These are phyloP conservation scores for Decapterus maruadsi DNA, from an alignment of 2,797 vertebrate species.

Conservation along the genomic window DNA sequence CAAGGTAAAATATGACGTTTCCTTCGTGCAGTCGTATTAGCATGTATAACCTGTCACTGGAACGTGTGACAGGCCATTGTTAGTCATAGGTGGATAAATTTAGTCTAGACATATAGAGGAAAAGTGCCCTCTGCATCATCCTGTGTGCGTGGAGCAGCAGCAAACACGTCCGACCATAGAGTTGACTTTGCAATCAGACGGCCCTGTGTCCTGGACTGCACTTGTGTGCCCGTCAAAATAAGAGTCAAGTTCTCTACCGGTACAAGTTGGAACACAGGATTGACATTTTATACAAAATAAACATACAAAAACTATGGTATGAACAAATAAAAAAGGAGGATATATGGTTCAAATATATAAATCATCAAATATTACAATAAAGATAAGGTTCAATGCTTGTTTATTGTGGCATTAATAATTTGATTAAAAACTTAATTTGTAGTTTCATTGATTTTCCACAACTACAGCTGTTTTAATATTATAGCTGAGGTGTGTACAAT, in stretches of 20 bases:
- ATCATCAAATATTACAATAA: no score
- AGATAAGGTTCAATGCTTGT: no score
- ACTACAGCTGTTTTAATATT: no score
- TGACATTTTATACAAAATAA: no score
- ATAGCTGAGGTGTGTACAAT: no score
- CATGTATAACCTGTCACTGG: conserved; percentile 1
- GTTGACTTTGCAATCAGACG: conserved; percentile 24
- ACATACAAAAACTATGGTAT: no score
- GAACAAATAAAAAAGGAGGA: no score
- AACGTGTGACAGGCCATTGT: conserved; percentile 2
- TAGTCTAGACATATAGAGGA: conserved; percentile 19
- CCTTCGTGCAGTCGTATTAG: background rate
- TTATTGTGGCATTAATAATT: no score
- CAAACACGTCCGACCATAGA: conserved; percentile 13
- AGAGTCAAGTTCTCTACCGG: background rate
- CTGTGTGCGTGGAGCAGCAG: background rate
- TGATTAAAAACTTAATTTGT: no score
- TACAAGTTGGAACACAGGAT: background rate
- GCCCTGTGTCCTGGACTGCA: background rate
- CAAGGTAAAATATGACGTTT: background rate
- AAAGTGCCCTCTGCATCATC: background rate
- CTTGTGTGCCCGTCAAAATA: background rate
- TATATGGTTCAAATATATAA: no score
- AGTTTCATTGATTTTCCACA: no score
- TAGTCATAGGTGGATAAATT: conserved; percentile 20